These are phyloP conservation scores for Leucosticte australis DNA, from an alignment of 2,113 vertebrate genomes.

Conservation along the genomic window DNA sequence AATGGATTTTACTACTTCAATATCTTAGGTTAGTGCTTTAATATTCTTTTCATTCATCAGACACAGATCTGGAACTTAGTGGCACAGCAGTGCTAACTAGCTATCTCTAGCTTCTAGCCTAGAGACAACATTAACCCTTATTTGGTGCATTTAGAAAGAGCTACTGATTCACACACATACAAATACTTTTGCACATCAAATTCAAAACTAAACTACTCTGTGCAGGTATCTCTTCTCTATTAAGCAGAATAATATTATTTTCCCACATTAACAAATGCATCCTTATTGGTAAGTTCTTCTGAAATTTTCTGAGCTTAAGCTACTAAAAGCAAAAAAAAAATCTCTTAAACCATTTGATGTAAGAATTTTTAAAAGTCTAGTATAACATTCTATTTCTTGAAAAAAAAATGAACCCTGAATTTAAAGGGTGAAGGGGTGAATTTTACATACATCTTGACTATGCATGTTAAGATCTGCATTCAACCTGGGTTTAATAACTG, in stretches of 20 bases:
- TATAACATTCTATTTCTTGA: not conserved
- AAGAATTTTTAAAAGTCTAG: not conserved
- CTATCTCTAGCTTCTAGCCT: not conserved
- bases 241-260: not conserved
- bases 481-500: not conserved
- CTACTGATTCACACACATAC: not conserved
- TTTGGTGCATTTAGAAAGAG: not conserved
- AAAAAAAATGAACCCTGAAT: not conserved
- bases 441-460: not conserved
- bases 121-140: not conserved
- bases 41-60: not conserved
- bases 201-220: not conserved
- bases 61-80: not conserved
- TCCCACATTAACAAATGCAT: not conserved
- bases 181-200: not conserved
- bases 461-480: not conserved
- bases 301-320: not conserved
- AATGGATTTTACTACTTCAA: not conserved
- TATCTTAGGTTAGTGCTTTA: not conserved
- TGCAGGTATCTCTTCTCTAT: not conserved
- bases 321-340: not conserved
- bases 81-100: not conserved
- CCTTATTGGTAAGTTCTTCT: not conserved
- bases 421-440: not conserved
- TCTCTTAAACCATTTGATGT: not conserved